Percentiles rank a stretch among this genome's conserved stretches.
Conservation (phyloP, 2,113 vertebrate genomes). For the Otis tarda region DNA sequence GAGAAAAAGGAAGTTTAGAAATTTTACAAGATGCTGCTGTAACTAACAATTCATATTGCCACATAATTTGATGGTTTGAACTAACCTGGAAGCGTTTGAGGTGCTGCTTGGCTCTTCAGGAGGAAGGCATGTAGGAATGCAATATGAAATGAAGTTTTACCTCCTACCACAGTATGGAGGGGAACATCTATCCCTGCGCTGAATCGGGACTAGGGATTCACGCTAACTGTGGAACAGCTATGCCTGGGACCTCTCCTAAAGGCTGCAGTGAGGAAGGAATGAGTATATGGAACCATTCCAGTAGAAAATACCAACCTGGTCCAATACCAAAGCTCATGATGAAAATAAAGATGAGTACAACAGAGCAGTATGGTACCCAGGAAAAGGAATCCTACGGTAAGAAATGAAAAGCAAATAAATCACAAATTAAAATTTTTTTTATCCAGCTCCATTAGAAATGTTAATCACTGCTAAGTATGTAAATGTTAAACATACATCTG, state of each 20-base stretch:
- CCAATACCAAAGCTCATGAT: constrained; percentile 78
- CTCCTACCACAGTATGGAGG: neutral
- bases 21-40: neutral
- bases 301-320: constrained; percentile 72
- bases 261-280: neutral
- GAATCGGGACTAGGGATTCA: neutral
- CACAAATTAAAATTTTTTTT: neutral
- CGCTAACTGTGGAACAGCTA: neutral
- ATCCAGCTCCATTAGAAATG: neutral
- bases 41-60: neutral
- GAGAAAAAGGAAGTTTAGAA: neutral
- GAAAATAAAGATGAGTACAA: constrained; percentile 78
- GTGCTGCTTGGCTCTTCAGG: neutral
- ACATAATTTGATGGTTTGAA: neutral
- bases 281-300: neutral
- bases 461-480: neutral
- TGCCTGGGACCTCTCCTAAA: neutral
- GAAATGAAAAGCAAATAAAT: neutral
- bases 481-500: neutral
- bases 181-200: neutral
- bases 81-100: neutral
- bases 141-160: neutral
- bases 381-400: constrained; percentile 57
- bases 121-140: neutral
- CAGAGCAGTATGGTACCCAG: constrained; percentile 84